Evolutionary conservation across 1,140 invertebrate genomes (phyloP).

Genomic region (Eurosta solidaginis): DNA sequence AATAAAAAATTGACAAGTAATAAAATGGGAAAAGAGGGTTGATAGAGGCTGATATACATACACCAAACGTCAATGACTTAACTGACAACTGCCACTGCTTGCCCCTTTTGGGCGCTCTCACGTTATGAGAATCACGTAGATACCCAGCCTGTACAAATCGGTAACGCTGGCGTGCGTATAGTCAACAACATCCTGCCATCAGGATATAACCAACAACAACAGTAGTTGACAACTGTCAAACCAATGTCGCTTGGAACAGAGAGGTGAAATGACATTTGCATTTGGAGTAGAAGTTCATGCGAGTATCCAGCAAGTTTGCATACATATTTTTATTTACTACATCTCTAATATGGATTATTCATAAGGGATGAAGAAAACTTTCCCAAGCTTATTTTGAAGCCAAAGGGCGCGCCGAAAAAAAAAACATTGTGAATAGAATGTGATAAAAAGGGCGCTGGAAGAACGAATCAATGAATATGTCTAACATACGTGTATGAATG

Average conservation of each 20-base stretch:
- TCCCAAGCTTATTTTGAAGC: not conserved
- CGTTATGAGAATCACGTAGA: conserved; percentile 16
- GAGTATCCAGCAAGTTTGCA: not conserved
- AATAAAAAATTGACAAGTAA: not conserved
- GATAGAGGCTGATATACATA: not conserved
- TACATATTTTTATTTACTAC: not conserved
- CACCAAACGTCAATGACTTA: conserved; percentile 1
- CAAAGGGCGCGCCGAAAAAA: conserved; percentile 2
- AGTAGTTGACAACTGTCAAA: conserved; percentile 14
- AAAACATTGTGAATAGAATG: not conserved
- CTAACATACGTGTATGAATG: not conserved
- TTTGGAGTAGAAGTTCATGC: too few relatives aligned
- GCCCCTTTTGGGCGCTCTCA: not conserved
- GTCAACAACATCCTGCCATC: not conserved
- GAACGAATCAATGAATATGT: not conserved
- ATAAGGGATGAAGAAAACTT: not conserved
- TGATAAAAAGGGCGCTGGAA: not conserved
- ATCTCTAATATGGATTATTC: not conserved
- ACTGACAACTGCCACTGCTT: conserved; percentile 12
- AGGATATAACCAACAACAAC: not conserved
- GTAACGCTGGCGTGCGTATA: too few relatives aligned
- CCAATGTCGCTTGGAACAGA: not conserved
- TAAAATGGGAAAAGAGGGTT: not conserved
- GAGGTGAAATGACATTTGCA: not conserved
- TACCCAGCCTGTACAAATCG: not conserved